Conservation (phyloP, 2,797 vertebrate species). For the Botia kubotai region DNA sequence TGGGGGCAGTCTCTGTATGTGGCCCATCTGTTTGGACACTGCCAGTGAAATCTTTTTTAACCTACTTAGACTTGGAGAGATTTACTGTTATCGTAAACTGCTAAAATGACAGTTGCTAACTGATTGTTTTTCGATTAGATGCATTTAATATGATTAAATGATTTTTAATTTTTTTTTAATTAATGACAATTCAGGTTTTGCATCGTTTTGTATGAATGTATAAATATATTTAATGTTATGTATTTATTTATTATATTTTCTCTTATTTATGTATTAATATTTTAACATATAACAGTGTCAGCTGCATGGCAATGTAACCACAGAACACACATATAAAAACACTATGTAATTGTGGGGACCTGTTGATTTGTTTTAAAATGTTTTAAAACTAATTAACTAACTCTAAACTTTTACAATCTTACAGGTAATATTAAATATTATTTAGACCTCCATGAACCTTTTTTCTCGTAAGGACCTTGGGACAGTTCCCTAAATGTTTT, state of each 20-base stretch:
- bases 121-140: neutral
- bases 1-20: slow-evolving; percentile 73
- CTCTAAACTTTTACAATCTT: no score
- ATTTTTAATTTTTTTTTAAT: neutral
- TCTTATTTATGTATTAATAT: neutral
- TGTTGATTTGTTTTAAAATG: no score
- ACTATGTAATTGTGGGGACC: no score
- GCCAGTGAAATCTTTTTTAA: slow-evolving; percentile 34
- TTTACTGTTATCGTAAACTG: neutral
- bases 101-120: neutral
- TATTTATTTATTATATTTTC: neutral
- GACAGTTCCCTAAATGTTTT: neutral
- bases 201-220: neutral
- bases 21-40: slow-evolving; percentile 79
- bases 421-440: neutral
- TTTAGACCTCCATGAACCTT: neutral
- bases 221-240: no score
- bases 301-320: no score
- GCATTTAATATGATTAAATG: neutral
- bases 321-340: no score
- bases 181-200: neutral
- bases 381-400: no score
- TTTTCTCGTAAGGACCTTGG: neutral
- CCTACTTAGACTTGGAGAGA: neutral
- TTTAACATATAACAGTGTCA: no score